Evolutionary conservation across 2,113 vertebrate species (phyloP).

Genomic region (Callithrix jacchus): DNA sequence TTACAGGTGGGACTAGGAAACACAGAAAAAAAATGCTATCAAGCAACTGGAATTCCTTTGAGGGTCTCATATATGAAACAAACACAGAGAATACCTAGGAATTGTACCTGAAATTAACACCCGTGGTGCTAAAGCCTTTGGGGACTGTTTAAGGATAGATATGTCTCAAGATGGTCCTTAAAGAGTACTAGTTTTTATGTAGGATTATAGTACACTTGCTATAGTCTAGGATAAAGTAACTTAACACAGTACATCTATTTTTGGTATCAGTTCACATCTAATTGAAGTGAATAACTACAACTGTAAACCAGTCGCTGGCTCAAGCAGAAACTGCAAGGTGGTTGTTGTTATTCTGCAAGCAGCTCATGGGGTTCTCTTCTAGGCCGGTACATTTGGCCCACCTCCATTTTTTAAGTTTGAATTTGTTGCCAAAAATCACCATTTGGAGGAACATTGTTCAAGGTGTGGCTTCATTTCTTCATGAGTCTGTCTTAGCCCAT

Average conservation of each 20-base stretch:
- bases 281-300: constrained; percentile 2
- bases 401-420: background rate
- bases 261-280: constrained; percentile 1
- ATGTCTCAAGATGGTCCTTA: background rate
- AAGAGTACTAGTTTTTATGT: background rate
- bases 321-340: background rate
- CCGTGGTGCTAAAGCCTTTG: background rate
- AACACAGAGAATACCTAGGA: background rate
- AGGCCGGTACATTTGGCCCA: background rate
- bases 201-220: background rate
- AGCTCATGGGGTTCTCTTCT: background rate
- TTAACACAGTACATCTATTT: background rate
- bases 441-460: background rate
- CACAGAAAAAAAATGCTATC: background rate
- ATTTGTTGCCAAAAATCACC: background rate
- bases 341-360: background rate
- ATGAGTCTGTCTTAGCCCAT: background rate
- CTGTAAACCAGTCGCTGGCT: constrained; percentile 32
- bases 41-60: background rate
- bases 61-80: background rate
- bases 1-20: background rate
- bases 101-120: background rate
- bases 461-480: background rate
- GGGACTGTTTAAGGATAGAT: background rate
- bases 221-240: background rate